Conservation (phyloP, 1,140 invertebrate species). For the Polypedilum vanderplanki region DNA sequence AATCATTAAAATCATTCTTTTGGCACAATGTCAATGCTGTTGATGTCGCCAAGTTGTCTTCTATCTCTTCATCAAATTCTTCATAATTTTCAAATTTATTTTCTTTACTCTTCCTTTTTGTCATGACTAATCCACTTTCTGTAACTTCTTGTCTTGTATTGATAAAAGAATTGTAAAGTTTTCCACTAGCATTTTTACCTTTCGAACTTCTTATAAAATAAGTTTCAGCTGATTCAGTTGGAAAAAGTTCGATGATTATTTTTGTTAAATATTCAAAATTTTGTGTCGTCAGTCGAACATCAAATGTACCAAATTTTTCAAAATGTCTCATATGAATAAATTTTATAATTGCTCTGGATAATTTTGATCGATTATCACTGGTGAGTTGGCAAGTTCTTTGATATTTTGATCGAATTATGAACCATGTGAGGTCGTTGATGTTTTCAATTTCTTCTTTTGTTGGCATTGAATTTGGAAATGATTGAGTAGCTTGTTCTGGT, state of each 20-base stretch:
- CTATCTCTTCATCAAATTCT: not conserved
- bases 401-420: not conserved
- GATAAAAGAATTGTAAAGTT: not conserved
- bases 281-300: not conserved
- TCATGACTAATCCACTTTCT: not conserved
- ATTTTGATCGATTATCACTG: not conserved
- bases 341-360: not conserved
- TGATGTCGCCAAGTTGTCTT: not conserved
- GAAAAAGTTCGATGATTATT: not conserved
- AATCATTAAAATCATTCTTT: not conserved
- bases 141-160: not conserved
- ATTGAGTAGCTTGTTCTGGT: not conserved
- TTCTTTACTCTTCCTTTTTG: not conserved
- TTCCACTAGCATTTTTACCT: not conserved
- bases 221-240: not conserved
- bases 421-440: not conserved
- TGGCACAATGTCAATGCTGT: not conserved
- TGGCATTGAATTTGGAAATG: not conserved
- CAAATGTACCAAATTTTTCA: not conserved
- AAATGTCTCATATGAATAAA: not conserved
- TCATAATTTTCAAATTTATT: not conserved
- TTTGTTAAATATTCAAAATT: not conserved
- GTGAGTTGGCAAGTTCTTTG: not conserved
- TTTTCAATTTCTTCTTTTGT: not conserved
- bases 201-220: not conserved